Evolutionary conservation across 2,113 vertebrate species (phyloP), one percentile per base, ranked within the genome.

Genomic region (Pluvianellus socialis): DNA sequence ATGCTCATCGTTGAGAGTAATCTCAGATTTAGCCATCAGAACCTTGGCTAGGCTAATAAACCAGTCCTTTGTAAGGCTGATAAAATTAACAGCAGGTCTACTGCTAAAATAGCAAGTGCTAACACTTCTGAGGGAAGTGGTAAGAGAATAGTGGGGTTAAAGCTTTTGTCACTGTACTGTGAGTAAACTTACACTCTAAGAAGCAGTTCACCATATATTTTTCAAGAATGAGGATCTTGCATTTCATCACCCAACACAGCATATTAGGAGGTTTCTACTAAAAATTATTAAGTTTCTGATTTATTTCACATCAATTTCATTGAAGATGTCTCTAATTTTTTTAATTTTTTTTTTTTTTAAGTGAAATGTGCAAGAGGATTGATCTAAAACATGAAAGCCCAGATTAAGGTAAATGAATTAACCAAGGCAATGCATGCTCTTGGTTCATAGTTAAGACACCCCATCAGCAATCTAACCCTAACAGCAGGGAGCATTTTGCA

Each of bases 1-100:
- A 53, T 9, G 14, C 44, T 85, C 38, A 45, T 20, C 3, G 0
- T 61, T 0, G 2, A 47, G 7, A 87, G 17, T 8, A 49, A 81
- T 40, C 66, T 75, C 58, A 61, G 49, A 79, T 85, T 76, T 56
- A 79, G 33, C 53, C 35, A 70, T 42, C 53, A 88, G 66, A 87
- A 65, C 19, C 30, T 92, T 5, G 75, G 58, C 33, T 59, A 55
- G 28, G 11, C 44, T 77, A 83, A 66, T 5, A 72, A 49, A 17
- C 8, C 14, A 44, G 56, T 9, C 47, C 47, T 63, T 14, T 71
- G 52, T 44, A 84, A 76, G 70, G 68, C 32, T 87, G 56, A 58
- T 45, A 74, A 4, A 33, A 58, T 44, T 62, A 83, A 52, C 47
- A 92, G 76, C 16, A 77, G 27, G 47, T 74, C 66, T 81, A 45